Conservation (phyloP, 2,113 vertebrate species). For the Delphinapterus leucas region DNA sequence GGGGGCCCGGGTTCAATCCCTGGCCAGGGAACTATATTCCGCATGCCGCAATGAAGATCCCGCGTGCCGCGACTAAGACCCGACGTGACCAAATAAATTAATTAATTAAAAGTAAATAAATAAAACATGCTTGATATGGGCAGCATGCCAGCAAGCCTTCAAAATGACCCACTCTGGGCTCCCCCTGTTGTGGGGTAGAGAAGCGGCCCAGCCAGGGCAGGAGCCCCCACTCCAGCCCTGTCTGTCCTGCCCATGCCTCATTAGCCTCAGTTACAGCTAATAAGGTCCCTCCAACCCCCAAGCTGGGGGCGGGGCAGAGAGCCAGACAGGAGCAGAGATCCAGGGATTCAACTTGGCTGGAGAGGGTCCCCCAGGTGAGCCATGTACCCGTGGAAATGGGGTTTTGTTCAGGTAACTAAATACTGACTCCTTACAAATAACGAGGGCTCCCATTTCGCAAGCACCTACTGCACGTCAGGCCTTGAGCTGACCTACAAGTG, state of each 20-base stretch:
- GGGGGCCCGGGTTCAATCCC: no score
- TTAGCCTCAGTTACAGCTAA: constrained; percentile 84
- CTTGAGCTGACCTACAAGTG: not conserved
- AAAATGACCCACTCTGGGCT: not conserved
- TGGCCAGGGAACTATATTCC: no score
- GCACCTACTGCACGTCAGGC: accelerated
- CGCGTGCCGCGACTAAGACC: no score
- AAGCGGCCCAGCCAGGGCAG: not conserved
- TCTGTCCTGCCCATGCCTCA: constrained; percentile 75
- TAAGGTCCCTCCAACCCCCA: constrained; percentile 62
- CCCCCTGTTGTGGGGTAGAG: not conserved
- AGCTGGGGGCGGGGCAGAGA: not conserved
- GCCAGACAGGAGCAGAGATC: not conserved
- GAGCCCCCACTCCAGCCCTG: constrained; percentile 67
- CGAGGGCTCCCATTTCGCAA: accelerated
- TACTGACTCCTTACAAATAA: not conserved
- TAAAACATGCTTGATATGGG: not conserved
- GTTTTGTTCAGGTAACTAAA: not conserved
- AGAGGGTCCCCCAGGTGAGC: accelerated
- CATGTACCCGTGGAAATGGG: accelerated
- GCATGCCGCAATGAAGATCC: no score
- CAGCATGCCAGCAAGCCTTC: accelerated
- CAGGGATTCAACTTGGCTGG: not conserved
- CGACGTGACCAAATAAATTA: no score
- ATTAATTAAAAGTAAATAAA: no score